Conservation (phyloP, 1,140 invertebrate species). For the Diorhabda sublineata region DNA sequence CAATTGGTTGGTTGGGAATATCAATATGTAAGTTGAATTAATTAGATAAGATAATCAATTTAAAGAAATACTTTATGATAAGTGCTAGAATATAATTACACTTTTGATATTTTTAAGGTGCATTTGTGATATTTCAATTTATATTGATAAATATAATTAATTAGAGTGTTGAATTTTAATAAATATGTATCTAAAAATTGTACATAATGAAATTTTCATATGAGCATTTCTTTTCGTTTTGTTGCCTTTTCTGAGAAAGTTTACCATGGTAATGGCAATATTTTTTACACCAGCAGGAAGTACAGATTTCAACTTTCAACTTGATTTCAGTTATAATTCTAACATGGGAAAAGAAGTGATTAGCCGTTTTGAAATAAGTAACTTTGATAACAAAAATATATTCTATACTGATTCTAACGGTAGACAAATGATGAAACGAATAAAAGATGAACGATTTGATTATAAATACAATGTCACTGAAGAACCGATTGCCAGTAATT, state of each 20-base stretch:
- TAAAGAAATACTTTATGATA: neutral
- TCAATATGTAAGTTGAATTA: constrained; percentile 59
- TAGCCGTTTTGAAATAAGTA: constrained; percentile 43
- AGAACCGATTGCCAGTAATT: constrained; percentile 78
- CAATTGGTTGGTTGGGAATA: constrained; percentile 70
- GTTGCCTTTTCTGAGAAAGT: too few species aligned
- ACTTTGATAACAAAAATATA: constrained; percentile 48
- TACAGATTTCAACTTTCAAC: neutral
- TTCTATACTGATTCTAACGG: constrained; percentile 74
- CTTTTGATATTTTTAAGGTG: too few species aligned
- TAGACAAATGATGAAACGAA: constrained; percentile 60
- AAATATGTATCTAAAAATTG: too few species aligned
- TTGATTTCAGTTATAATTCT: constrained; percentile 41
- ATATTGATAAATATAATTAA: too few species aligned
- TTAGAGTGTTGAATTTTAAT: too few species aligned
- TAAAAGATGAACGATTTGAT: constrained; percentile 65
- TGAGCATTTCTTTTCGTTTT: neutral
- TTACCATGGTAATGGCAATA: neutral
- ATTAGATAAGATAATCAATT: neutral
- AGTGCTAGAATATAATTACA: too few species aligned
- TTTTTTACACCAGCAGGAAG: neutral
- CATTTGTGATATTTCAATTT: too few species aligned
- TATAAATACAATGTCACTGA: constrained; percentile 64
- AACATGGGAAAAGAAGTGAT: constrained; percentile 59
- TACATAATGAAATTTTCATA: neutral